phyloP scores from a whole-genome alignment of 2,797 vertebrate species.

The Eospalax fontanierii region DNA sequence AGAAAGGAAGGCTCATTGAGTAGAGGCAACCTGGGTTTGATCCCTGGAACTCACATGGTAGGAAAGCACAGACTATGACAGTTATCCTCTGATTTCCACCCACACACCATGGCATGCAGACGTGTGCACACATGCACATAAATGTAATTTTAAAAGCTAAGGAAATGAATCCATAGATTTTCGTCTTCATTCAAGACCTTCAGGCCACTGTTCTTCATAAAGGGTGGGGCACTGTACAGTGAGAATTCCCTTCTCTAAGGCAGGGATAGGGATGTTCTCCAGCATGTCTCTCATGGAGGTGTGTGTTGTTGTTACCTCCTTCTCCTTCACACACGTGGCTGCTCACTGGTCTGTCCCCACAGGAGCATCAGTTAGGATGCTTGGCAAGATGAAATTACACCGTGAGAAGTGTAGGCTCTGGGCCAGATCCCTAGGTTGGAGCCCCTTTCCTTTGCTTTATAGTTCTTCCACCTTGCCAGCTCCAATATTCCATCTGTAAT shows the following conservation, averaged over 20 bases:
- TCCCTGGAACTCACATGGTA: neutral
- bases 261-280: neutral
- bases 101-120: neutral
- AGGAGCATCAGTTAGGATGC: neutral
- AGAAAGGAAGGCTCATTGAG: neutral
- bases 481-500: neutral
- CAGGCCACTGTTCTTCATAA: neutral
- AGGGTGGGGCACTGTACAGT: neutral
- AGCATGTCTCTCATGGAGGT: neutral
- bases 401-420: no score
- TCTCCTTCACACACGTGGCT: neutral
- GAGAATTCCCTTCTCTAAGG: neutral
- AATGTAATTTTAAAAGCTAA: neutral
- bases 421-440: neutral
- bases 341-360: neutral
- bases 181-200: conserved; percentile 11
- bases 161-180: neutral
- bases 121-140: neutral
- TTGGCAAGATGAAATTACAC: neutral
- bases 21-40: neutral
- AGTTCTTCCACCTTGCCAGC: conserved; percentile 5
- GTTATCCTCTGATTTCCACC: neutral
- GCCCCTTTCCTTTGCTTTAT: neutral
- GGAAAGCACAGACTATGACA: neutral
- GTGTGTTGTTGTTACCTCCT: neutral